These are phyloP conservation scores for Rhadinocentrus ornatus DNA, from an alignment of 2,797 vertebrate species.

Conservation along the genomic window DNA sequence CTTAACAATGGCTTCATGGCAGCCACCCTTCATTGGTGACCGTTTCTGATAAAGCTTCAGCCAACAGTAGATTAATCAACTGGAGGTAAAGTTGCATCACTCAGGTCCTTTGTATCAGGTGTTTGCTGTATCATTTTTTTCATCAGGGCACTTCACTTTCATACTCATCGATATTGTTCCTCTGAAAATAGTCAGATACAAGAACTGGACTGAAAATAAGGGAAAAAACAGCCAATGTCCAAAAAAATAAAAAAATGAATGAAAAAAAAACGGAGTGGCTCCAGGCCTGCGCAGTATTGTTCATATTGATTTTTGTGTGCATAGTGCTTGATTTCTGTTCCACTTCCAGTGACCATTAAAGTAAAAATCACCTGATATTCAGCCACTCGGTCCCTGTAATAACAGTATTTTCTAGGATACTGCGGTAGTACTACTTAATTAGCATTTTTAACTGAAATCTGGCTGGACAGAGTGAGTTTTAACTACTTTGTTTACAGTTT, in stretches of 20 bases:
- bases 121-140: not conserved
- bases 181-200: not conserved
- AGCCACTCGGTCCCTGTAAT: not conserved
- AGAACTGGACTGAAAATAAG: not conserved
- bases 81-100: not conserved
- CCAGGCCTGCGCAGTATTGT: too few relatives aligned
- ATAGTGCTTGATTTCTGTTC: too few relatives aligned
- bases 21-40: not conserved
- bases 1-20: not conserved
- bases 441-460: too few relatives aligned
- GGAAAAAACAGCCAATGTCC: not conserved
- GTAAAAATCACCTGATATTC: not conserved
- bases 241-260: too few relatives aligned
- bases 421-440: too few relatives aligned
- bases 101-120: not conserved
- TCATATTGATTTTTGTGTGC: too few relatives aligned
- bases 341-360: too few relatives aligned
- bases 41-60: not conserved
- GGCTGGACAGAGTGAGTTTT: too few relatives aligned
- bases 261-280: not conserved
- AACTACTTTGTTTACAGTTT: too few relatives aligned
- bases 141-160: not conserved
- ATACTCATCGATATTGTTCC: too few relatives aligned
- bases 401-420: not conserved
- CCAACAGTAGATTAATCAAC: not conserved